Evolutionary conservation across 1,140 invertebrate genomes (phyloP).

Genomic region (Drusus annulatus): DNA sequence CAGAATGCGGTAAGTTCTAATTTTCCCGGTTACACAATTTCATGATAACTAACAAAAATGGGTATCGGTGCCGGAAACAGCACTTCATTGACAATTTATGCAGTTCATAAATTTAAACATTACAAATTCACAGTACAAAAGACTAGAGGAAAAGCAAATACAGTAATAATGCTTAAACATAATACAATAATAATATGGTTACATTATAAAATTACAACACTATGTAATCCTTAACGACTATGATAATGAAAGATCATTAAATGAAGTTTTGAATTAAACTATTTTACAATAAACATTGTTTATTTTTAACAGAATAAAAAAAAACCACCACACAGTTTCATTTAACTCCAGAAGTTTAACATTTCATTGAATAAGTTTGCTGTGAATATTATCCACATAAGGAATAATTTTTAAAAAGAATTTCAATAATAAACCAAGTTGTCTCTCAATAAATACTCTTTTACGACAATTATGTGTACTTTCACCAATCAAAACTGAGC

Average conservation of each 20-base stretch:
- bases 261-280: constrained; percentile 19
- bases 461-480: too few relatives aligned
- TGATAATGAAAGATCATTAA: constrained; percentile 31
- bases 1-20: too few relatives aligned
- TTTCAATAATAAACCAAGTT: too few relatives aligned
- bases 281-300: constrained; percentile 31
- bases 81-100: constrained; percentile 21
- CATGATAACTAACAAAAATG: too few relatives aligned
- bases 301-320: constrained; percentile 31
- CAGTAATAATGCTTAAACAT: constrained; percentile 39
- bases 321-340: neutral
- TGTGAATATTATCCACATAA: too few relatives aligned
- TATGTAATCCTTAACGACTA: neutral
- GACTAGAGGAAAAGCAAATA: constrained; percentile 59
- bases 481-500: too few relatives aligned
- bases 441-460: too few relatives aligned
- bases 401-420: too few relatives aligned
- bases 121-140: constrained; percentile 58
- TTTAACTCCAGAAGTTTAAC: too few relatives aligned
- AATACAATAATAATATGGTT: constrained; percentile 29
- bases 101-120: constrained; percentile 46
- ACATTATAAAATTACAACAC: constrained; percentile 44
- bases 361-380: too few relatives aligned
- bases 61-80: too few relatives aligned
- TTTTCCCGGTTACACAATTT: too few relatives aligned